Evolutionary conservation across 64 coral and sea anemone species (phyloP), one percentile per base, ranked within the genome.

Genomic region (Dendrophyllia cribrosa): DNA sequence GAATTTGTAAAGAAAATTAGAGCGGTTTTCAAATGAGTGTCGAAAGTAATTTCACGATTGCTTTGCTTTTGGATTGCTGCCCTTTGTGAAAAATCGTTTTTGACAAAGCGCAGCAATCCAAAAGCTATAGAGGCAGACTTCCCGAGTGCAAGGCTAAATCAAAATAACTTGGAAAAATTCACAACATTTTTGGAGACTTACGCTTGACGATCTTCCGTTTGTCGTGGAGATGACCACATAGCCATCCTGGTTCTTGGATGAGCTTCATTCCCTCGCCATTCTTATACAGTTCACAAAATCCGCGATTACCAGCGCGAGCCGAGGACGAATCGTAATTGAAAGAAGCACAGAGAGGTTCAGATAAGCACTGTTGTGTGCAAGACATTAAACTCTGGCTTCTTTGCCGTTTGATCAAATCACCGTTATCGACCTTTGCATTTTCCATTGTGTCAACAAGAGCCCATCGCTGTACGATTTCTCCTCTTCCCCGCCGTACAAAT

Each of bases 301-400:
- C 43, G 3, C 17, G 62, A 21, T 17, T 84, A 48, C 7, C 23
- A 0, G 34, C 34, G 34, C 34, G 34, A 34, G 34, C 34, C 51
- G 51, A 15, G 6, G 20, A 12, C 2, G 83, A 66, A 58, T 45
- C 51, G 58, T 87, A 87, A 45, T 93, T 93, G 43, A 82, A 93
- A 10, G 51, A 61, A 12, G 48, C 23, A 34, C 91, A 93, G 0
- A 47, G 51, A 14, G 91, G 59, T 9, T 86, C 26, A 20, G 64
- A 50, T 70, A 87, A 67, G 45, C 91, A 93, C 12, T 51, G 20
- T 16, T 87, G 91, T 24, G 72, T 75, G 23, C 91, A 93, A 14
- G 58, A 51, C 7, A 78, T 9, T 4, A 47, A 26, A 76, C 82
- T 68, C 3, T 72, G 82, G 3, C 20, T 93, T n/a, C 48, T 52